Percentiles rank a stretch among this genome's conserved stretches.
phyloP scores from a whole-genome alignment of 2,888 invertebrate genomes.

The Lingula anatina region DNA sequence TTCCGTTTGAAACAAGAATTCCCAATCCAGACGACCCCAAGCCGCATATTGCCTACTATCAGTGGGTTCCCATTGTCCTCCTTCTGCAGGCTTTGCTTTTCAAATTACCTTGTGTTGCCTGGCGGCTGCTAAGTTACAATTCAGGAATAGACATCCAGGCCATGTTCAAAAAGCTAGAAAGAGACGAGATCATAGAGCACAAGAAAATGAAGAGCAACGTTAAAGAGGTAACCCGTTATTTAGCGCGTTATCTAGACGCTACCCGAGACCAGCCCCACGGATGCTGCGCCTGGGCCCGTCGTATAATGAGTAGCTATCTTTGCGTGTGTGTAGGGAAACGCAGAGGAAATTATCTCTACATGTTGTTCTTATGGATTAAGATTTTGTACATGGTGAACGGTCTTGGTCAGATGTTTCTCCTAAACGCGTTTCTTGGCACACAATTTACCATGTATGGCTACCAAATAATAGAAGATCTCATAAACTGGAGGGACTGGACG shows the following conservation, averaged over 20 bases:
- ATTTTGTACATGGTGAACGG: conserved; percentile 51
- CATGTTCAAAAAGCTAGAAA: conserved; percentile 51
- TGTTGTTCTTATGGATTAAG: conserved; percentile 52
- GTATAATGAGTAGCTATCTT: conserved; percentile 40
- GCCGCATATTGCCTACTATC: no score
- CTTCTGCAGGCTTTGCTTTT: conserved; percentile 54
- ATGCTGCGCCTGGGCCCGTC: conserved; percentile 39
- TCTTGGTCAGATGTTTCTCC: conserved; percentile 53
- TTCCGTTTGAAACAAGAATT: no score
- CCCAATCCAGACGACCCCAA: no score
- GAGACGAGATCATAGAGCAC: no score
- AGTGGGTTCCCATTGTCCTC: conserved; percentile 53
- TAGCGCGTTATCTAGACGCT: conserved; percentile 54
- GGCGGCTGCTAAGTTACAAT: conserved; percentile 54
- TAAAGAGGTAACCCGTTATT: conserved; percentile 54
- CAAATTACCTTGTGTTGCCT: conserved; percentile 55
- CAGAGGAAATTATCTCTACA: conserved; percentile 54
- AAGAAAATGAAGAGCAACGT: conserved; percentile 53
- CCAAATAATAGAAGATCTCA: conserved; percentile 52
- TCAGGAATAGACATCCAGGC: conserved; percentile 55
- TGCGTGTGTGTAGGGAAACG: conserved; percentile 48
- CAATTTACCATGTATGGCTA: conserved; percentile 51
- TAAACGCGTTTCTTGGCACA: conserved; percentile 54
- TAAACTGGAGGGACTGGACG: conserved; percentile 45
- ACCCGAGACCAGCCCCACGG: conserved; percentile 41